Percentiles rank a stretch among this genome's conserved stretches.
Conservation (phyloP, 2,113 vertebrate species). For the Cinclus cinclus region DNA sequence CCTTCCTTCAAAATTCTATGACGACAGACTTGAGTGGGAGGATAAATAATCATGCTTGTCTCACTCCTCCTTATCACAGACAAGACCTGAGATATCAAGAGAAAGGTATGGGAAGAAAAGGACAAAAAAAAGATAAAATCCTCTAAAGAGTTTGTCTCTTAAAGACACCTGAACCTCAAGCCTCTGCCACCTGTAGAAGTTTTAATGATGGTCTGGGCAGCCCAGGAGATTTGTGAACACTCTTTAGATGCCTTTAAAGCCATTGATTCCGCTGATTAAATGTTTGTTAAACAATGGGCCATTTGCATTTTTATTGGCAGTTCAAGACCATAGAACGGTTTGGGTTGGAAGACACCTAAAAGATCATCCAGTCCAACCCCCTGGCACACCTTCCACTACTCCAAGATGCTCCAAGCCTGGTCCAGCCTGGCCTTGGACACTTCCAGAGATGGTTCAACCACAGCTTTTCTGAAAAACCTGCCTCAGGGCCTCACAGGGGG, state of each 20-base stretch:
- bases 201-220: neutral
- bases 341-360: neutral
- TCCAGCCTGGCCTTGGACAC: rapidly evolving
- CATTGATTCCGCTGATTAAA: neutral
- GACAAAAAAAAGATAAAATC: neutral
- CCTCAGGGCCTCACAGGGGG: rapidly evolving
- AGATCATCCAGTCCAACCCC: rapidly evolving
- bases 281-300: rapidly evolving
- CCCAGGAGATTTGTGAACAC: neutral
- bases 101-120: rapidly evolving
- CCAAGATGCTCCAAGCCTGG: rapidly evolving
- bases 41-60: neutral
- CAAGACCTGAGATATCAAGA: neutral
- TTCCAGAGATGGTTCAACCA: neutral
- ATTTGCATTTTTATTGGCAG: neutral
- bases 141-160: neutral
- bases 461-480: neutral
- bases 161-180: neutral
- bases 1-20: neutral
- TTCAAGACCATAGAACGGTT: neutral
- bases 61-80: neutral
- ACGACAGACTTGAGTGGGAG: neutral
- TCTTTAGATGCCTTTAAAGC: neutral
- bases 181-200: neutral
- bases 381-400: rapidly evolving